Evolutionary conservation across 2,888 invertebrate species (phyloP), one percentile per base, ranked within the genome.

Genomic region (Lasioglossum malachurum): DNA sequence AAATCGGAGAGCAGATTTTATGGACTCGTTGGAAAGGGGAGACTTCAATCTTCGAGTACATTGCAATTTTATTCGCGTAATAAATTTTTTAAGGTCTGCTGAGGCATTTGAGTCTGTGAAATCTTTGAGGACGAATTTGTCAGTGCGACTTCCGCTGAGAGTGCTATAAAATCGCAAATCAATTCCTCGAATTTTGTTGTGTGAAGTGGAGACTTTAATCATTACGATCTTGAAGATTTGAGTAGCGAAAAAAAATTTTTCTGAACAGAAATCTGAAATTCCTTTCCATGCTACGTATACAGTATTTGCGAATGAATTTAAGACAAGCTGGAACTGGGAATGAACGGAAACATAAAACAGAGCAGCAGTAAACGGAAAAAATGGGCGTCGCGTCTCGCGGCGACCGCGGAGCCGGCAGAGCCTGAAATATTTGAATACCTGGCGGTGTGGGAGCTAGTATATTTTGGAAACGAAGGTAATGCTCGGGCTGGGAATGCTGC

Each of bases 401-500:
- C 8, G n/a, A 44, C n/a, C 46, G 4, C 41, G 60, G 35, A 76
- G 81, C 81, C 81, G 46, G n/a, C 23, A 1, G 23, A 53, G 67
- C 88, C 90, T 92, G 92, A 91, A 90, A 91, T 91, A 91, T 92
- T 91, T 84, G 91, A 88, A 76, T 82, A 83, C 81, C 75, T 27
- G 75, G 74, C 69, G 38, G 41, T 49, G 71, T 69, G 73, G 67
- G 83, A 85, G 87, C 88, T 77, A 78, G 90, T 93, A 89, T 94
- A 94, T 94, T 94, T 94, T 93, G 88, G 92, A 93, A 92, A 93
- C 93, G 89, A 88, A 92, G 93, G 91, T 92, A 89, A 91, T 87
- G 90, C 89, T 89, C 88, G 86, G 90, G 83, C 92, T 90, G 91
- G 91, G 92, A 69, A 91, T 75, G 83, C 19, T 23, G 53, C 89